Evolutionary conservation across 2,797 vertebrate species (phyloP).

Genomic region (Taeniopygia guttata): DNA sequence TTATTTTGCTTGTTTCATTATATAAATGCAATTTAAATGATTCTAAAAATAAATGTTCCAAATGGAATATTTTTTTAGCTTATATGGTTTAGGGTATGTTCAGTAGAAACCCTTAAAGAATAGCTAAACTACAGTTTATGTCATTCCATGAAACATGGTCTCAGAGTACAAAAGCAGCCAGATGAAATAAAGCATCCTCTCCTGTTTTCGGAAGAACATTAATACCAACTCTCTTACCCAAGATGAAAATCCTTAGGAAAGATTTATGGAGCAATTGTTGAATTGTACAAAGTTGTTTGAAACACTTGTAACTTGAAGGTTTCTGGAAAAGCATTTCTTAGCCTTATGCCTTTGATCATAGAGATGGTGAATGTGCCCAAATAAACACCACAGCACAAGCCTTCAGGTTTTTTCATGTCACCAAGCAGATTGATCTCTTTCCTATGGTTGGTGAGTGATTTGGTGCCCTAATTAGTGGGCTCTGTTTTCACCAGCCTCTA

Average conservation of each 20-base stretch:
- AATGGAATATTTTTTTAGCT: not conserved
- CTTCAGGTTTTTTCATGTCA: not conserved
- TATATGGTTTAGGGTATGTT: not conserved
- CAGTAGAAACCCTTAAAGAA: not conserved
- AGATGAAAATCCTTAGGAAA: not conserved
- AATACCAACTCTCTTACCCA: not conserved
- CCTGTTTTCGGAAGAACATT: not conserved
- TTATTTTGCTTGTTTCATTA: not conserved
- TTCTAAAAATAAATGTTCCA: not conserved
- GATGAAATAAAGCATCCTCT: not conserved
- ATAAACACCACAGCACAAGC: not conserved
- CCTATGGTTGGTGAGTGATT: not conserved
- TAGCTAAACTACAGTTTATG: not conserved
- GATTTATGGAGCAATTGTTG: not conserved
- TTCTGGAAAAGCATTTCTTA: not conserved
- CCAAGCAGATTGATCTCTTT: not conserved
- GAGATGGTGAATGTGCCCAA: not conserved
- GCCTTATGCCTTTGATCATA: not conserved
- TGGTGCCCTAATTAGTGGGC: not conserved
- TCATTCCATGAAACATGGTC: not conserved
- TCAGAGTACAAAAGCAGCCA: not conserved
- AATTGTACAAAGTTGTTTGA: not conserved
- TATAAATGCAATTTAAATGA: not conserved
- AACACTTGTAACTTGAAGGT: not conserved
- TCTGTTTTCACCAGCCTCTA: not conserved